phyloP scores from a whole-genome alignment of 2,797 vertebrate species.

The Centropyge bicolor region DNA sequence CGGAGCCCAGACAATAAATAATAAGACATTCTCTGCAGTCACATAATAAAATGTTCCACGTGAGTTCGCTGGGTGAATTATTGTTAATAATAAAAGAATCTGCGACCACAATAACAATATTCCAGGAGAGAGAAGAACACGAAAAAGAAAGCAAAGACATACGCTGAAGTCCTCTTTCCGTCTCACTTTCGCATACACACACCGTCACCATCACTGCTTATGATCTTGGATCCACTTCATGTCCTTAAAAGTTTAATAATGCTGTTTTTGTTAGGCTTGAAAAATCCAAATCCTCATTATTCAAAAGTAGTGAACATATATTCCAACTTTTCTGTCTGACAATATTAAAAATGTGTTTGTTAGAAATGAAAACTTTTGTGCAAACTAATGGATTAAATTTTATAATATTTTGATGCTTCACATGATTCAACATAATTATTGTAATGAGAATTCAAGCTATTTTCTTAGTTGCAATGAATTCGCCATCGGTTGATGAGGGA shows the following conservation, averaged over 20 bases:
- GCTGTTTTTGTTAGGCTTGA: background rate
- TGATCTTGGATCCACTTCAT: background rate
- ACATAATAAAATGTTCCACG: constrained; percentile 7
- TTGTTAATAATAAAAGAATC: constrained; percentile 13
- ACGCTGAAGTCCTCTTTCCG: background rate
- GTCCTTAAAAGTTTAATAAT: constrained; percentile 6
- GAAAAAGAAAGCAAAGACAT: background rate
- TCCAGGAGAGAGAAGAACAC: constrained; percentile 3
- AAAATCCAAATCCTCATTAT: background rate
- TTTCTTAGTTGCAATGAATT: background rate
- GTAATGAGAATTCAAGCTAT: background rate
- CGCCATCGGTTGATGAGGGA: background rate
- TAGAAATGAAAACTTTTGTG: background rate
- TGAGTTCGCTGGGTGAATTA: constrained; percentile 4
- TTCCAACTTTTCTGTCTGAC: background rate
- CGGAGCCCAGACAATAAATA: background rate
- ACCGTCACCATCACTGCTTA: background rate
- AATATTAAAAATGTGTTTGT: background rate
- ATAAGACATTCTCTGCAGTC: background rate
- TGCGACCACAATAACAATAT: background rate
- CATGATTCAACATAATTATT: background rate
- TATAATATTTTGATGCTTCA: background rate
- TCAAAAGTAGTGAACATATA: background rate
- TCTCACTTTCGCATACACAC: background rate
- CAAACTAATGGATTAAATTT: background rate